A percentile compares a stretch with the other conserved stretches of the same genome.
These are phyloP conservation scores for Oncopodura yosiiana DNA, from an alignment of 1,140 invertebrate genomes.

Conservation along the genomic window DNA sequence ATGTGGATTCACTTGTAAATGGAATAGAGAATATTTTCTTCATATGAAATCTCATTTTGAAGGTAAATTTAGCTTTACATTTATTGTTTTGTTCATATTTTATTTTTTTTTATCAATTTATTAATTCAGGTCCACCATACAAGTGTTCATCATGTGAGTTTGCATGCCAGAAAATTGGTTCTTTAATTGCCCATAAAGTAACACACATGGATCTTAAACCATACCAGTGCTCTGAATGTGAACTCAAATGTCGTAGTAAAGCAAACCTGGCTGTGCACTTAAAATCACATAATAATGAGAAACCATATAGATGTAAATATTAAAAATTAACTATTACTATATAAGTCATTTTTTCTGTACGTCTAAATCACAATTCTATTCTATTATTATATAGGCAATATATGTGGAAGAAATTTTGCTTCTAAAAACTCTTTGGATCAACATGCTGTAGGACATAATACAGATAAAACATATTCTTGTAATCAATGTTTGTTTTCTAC, in stretches of 20 bases:
- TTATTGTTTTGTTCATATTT: too few relatives aligned
- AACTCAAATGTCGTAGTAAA: constrained; percentile 35
- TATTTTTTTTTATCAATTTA: too few relatives aligned
- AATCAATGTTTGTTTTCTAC: constrained; percentile 56
- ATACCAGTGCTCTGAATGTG: constrained; percentile 39
- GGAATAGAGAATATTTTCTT: constrained; percentile 52
- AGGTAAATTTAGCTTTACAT: too few relatives aligned
- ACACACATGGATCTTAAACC: constrained; percentile 47
- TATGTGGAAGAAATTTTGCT: constrained; percentile 47
- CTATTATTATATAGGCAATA: constrained; percentile 38
- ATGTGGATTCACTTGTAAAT: constrained; percentile 54
- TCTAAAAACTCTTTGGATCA: constrained; percentile 51
- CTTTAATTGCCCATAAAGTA: constrained; percentile 47
- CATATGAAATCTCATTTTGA: constrained; percentile 56
- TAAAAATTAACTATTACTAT: constrained; percentile 2
- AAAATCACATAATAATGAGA: constrained; percentile 39
- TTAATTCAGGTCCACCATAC: constrained; percentile 55
- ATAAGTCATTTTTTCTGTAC: neutral
- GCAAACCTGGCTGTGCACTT: constrained; percentile 38
- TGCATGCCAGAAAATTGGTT: constrained; percentile 44
- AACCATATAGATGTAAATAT: constrained; percentile 39
- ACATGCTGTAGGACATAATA: constrained; percentile 48
- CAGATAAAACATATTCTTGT: constrained; percentile 49
- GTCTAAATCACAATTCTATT: neutral
- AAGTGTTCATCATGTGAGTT: constrained; percentile 53